A percentile compares a stretch with the other conserved stretches of the same genome.
Conservation (phyloP, 2,797 vertebrate genomes). For the Pagetopsis macropterus region DNA sequence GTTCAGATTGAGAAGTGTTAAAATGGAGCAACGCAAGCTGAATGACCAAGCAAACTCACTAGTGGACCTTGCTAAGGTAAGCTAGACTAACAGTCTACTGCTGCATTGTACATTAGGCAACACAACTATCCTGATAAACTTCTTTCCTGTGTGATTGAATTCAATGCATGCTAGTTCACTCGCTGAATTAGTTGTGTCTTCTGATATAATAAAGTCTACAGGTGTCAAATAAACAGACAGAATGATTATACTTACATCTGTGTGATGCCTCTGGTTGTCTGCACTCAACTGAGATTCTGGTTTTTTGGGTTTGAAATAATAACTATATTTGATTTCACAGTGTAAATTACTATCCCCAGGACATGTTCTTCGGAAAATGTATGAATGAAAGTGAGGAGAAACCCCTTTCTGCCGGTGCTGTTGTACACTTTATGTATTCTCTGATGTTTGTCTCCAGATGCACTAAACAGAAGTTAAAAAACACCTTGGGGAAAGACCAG, state of each 20-base stretch:
- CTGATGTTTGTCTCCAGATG: conserved; percentile 70
- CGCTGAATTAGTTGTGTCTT: conserved; percentile 51
- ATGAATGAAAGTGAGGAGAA: conserved; percentile 47
- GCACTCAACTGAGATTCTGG: conserved; percentile 33
- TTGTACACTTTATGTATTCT: conserved; percentile 46
- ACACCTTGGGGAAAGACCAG: conserved; percentile 78
- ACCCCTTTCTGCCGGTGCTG: conserved; percentile 17
- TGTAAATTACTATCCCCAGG: conserved; percentile 35
- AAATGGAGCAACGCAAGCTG: conserved; percentile 99
- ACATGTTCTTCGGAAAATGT: conserved; percentile 32
- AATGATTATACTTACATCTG: conserved; percentile 42
- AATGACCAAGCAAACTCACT: conserved; percentile 99
- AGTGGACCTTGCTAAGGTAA: conserved; percentile 99
- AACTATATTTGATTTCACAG: conserved; percentile 53
- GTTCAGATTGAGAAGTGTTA: conserved; percentile 99
- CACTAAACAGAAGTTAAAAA: conserved; percentile 73
- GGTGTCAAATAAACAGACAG: conserved; percentile 89
- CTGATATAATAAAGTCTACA: conserved; percentile 84
- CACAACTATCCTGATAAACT: conserved; percentile 46
- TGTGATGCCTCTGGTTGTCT: conserved; percentile 52
- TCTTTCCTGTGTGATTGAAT: conserved; percentile 61
- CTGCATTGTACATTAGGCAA: conserved; percentile 62
- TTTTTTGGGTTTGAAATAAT: conserved; percentile 45
- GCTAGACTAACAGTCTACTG: conserved; percentile 75
- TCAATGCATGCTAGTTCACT: conserved; percentile 65